A percentile compares a stretch with the other conserved stretches of the same genome.
These are phyloP conservation scores for Gila orcuttii DNA, from an alignment of 2,113 vertebrate species.

Conservation along the genomic window DNA sequence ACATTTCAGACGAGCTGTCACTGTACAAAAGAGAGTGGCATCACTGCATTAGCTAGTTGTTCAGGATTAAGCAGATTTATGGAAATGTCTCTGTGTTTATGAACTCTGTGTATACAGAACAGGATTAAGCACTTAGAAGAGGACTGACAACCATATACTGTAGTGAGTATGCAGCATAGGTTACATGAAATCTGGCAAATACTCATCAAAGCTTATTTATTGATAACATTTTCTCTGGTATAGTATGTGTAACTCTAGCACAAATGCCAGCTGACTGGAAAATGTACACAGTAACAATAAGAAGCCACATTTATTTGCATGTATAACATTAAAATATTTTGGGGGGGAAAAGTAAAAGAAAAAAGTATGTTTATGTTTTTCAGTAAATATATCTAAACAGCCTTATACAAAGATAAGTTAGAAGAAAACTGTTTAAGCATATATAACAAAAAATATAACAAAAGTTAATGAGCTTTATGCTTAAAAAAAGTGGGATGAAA, in stretches of 20 bases:
- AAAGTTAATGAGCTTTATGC: too few relatives aligned
- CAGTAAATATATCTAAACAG: too few relatives aligned
- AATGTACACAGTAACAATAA: background rate
- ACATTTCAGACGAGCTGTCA: background rate
- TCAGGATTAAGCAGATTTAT: slow-evolving; percentile 8
- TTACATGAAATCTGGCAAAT: background rate
- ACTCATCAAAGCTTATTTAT: background rate
- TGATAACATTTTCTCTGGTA: background rate
- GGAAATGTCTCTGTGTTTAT: background rate
- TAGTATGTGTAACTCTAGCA: background rate
- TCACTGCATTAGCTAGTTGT: slow-evolving; percentile 5
- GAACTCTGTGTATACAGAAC: background rate
- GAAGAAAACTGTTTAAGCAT: too few relatives aligned
- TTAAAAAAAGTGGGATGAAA: too few relatives aligned
- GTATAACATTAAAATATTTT: background rate
- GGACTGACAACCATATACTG: background rate
- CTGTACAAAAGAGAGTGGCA: background rate
- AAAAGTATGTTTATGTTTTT: too few relatives aligned
- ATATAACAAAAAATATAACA: too few relatives aligned
- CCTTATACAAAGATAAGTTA: too few relatives aligned
- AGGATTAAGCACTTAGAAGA: slow-evolving; percentile 1
- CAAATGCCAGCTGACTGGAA: background rate
- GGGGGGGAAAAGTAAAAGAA: background rate
- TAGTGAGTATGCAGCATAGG: background rate
- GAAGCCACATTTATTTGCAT: background rate